These are phyloP conservation scores for Sminthurides aquaticus DNA, from an alignment of 2,888 invertebrate species.

Conservation along the genomic window DNA sequence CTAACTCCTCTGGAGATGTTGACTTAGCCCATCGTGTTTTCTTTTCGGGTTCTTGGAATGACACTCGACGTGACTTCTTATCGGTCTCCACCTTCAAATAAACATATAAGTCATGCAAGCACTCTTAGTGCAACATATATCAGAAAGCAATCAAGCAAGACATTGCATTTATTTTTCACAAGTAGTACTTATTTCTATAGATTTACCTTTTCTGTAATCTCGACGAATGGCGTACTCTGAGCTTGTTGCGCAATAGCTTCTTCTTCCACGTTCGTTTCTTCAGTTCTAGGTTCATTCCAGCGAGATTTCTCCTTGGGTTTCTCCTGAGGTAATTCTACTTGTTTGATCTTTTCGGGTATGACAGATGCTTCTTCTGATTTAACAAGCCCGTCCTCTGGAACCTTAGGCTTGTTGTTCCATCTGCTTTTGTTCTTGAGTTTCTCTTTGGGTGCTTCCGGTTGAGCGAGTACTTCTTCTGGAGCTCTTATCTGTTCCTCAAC, in stretches of 20 bases:
- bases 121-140: not conserved
- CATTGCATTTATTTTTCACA: not conserved
- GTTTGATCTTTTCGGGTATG: slow-evolving; percentile 46
- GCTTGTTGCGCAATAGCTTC: too few species aligned
- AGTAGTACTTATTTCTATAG: not conserved
- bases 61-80: slow-evolving; percentile 7
- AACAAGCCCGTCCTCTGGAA: slow-evolving; percentile 38
- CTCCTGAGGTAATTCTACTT: too few species aligned
- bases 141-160: not conserved
- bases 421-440: slow-evolving; percentile 52
- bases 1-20: slow-evolving; percentile 61
- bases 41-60: slow-evolving; percentile 14
- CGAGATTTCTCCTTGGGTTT: not conserved
- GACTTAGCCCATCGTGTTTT: slow-evolving; percentile 28
- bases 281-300: not conserved
- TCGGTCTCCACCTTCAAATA: slow-evolving; percentile 11
- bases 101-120: not conserved
- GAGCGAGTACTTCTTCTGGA: not conserved
- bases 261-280: not conserved
- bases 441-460: slow-evolving; percentile 51
- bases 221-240: not conserved
- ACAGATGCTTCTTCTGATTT: slow-evolving; percentile 49
- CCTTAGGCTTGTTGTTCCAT: slow-evolving; percentile 24
- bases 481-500: not conserved
- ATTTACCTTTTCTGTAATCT: not conserved